Percentiles rank a stretch among this genome's conserved stretches.
phyloP scores from a whole-genome alignment of 2,888 invertebrate genomes.

The Cheiracanthium punctorium region DNA sequence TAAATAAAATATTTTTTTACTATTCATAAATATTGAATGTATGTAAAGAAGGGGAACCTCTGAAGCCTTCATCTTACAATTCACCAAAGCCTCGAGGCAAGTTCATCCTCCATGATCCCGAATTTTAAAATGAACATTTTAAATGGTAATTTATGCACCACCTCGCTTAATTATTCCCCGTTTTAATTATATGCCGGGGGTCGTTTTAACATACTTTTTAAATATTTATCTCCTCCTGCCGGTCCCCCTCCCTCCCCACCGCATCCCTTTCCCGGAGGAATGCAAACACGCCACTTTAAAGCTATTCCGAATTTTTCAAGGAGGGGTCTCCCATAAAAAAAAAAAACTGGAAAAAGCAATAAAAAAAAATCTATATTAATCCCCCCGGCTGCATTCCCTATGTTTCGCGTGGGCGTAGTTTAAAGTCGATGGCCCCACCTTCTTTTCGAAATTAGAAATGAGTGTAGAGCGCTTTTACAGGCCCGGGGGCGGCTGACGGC shows the following conservation, averaged over 20 bases:
- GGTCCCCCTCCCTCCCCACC: neutral
- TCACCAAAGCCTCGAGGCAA: too few species aligned
- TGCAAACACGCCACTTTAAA: constrained; percentile 43
- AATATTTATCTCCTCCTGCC: neutral
- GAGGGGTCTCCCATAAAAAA: constrained; percentile 62
- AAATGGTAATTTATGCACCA: neutral
- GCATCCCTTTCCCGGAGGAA: neutral
- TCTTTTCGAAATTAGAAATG: constrained; percentile 63
- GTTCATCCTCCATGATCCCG: too few species aligned
- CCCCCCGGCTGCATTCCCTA: constrained; percentile 51
- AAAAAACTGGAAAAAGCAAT: too few species aligned
- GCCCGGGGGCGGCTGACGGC: constrained; percentile 56
- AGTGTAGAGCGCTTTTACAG: constrained; percentile 55
- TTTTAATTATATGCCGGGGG: neutral
- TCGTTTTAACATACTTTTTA: constrained; percentile 10
- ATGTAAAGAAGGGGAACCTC: too few species aligned
- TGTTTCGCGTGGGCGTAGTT: constrained; percentile 55
- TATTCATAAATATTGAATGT: too few species aligned
- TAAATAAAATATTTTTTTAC: too few species aligned
- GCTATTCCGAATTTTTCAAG: constrained; percentile 55
- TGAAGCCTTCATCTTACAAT: too few species aligned
- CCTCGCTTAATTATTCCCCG: neutral
- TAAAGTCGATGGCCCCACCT: constrained; percentile 60
- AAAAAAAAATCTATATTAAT: constrained; percentile 69
- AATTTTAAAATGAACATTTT: too few species aligned